These are phyloP conservation scores for Teleopsis dalmanni DNA, from an alignment of 1,140 invertebrate species.

Conservation along the genomic window DNA sequence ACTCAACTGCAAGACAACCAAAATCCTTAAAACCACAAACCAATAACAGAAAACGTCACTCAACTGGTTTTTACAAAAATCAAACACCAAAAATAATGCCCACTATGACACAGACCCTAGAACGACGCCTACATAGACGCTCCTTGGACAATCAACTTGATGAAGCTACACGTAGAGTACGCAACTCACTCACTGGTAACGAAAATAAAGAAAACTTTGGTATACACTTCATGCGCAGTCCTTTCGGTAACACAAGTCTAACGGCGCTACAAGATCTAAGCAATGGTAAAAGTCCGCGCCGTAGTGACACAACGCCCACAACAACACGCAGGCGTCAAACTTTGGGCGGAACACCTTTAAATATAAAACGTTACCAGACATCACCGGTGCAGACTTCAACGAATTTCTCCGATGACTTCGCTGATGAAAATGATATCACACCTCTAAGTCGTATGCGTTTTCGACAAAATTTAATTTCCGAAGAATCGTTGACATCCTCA, in stretches of 20 bases:
- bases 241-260: slow-evolving; percentile 35
- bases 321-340: slow-evolving; percentile 24
- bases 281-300: slow-evolving; percentile 35
- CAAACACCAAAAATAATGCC: slow-evolving; percentile 24
- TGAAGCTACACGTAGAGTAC: slow-evolving; percentile 6
- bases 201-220: slow-evolving; percentile 39
- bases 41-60: background rate
- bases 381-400: background rate
- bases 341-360: slow-evolving; percentile 4
- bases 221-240: slow-evolving; percentile 36
- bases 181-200: slow-evolving; percentile 4
- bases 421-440: slow-evolving; percentile 3
- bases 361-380: background rate
- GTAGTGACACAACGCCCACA: slow-evolving; percentile 12
- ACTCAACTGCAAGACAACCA: too few species aligned
- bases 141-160: slow-evolving; percentile 27
- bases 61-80: background rate
- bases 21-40: background rate
- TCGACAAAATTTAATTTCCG: slow-evolving; percentile 10
- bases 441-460: slow-evolving; percentile 3
- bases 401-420: slow-evolving; percentile 14
- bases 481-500: slow-evolving; percentile 38
- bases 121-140: slow-evolving; percentile 30
- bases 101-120: slow-evolving; percentile 25
- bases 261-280: slow-evolving; percentile 37